Percentiles rank a stretch among this genome's conserved stretches.
Conservation (phyloP, 2,888 invertebrate species). For the Desoria tigrina region DNA sequence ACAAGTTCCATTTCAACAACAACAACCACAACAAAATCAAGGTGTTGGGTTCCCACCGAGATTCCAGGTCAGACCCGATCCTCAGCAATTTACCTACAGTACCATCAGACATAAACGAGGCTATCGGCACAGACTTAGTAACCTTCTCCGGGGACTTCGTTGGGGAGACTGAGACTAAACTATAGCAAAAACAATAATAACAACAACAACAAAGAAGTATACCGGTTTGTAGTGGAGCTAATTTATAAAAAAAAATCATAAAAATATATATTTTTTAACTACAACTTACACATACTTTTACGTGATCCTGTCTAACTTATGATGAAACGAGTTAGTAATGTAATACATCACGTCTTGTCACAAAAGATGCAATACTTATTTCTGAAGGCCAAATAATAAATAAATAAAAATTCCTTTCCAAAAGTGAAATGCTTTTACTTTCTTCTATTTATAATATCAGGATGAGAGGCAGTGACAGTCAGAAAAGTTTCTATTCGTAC, state of each 20-base stretch:
- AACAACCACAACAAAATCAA: background rate
- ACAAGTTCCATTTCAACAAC: background rate
- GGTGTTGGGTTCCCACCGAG: conserved; percentile 18
- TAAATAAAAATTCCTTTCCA: background rate
- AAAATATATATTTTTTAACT: conserved; percentile 6
- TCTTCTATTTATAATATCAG: background rate
- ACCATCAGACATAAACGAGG: conserved; percentile 35
- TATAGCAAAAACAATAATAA: background rate
- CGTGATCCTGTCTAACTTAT: conserved; percentile 1
- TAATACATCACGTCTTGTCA: conserved; percentile 1
- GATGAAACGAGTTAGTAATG: too few relatives aligned
- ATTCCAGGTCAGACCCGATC: conserved; percentile 36
- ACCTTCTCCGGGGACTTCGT: conserved; percentile 25
- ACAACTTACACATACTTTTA: background rate
- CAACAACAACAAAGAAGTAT: background rate
- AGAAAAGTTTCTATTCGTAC: too few relatives aligned
- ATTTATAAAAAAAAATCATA: conserved; percentile 15
- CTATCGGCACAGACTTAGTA: conserved; percentile 38
- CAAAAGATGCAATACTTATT: background rate
- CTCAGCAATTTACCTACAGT: conserved; percentile 9
- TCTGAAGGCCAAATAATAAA: conserved; percentile 8
- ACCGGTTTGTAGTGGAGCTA: conserved; percentile 1
- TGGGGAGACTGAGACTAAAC: conserved; percentile 20
- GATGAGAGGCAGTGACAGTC: too few relatives aligned
- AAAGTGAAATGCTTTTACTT: conserved; percentile 7